These are phyloP conservation scores for Drosophila paulistorum DNA, from an alignment of 1,140 invertebrate species.

Conservation along the genomic window DNA sequence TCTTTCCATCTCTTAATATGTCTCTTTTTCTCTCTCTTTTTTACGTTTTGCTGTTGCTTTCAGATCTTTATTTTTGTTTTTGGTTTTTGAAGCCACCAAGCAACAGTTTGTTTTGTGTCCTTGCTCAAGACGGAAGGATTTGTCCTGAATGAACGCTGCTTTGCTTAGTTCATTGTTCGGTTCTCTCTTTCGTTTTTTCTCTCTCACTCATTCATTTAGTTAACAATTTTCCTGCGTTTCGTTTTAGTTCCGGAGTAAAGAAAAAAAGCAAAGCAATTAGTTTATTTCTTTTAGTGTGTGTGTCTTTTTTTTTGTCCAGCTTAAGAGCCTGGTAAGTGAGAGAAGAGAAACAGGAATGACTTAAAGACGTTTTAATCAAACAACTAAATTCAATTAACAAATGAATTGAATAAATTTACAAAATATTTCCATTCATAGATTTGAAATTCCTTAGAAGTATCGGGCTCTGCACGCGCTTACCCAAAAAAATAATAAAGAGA, in stretches of 20 bases:
- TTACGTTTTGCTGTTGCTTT: background rate
- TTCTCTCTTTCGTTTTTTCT: constrained; percentile 4
- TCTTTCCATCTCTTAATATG: constrained; percentile 1
- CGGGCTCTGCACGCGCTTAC: constrained; percentile 40
- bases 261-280: background rate
- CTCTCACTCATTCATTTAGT: background rate
- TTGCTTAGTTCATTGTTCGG: constrained; percentile 16
- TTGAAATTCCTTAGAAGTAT: background rate
- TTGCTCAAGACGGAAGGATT: constrained; percentile 63
- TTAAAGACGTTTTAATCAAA: background rate
- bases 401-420: constrained; percentile 60
- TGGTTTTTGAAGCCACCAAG: constrained; percentile 29
- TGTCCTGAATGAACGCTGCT: constrained; percentile 28
- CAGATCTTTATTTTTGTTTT: constrained; percentile 20
- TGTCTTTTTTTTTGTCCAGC: background rate
- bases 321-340: background rate
- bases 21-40: constrained; percentile 15
- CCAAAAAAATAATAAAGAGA: constrained; percentile 28
- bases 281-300: background rate
- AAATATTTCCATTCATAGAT: constrained; percentile 41
- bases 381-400: constrained; percentile 14
- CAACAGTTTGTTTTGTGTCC: constrained; percentile 76
- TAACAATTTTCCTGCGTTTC: constrained; percentile 3
- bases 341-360: background rate
- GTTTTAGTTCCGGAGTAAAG: too few relatives aligned